Percentiles rank a stretch among this genome's conserved stretches.
These are phyloP conservation scores for Grus americana DNA, from an alignment of 2,113 vertebrate species.

Conservation along the genomic window DNA sequence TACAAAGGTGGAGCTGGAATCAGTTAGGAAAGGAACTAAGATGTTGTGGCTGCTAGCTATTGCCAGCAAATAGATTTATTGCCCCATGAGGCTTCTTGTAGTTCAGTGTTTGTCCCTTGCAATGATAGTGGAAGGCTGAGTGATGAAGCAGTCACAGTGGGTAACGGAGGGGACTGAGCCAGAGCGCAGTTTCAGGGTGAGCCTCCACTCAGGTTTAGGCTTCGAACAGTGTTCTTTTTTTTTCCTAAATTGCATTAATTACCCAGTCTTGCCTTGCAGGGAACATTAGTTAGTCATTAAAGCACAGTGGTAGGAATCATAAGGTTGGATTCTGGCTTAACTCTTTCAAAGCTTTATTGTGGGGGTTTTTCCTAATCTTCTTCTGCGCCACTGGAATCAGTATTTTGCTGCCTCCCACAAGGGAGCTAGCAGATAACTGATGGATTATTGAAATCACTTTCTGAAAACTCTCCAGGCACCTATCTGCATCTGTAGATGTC, in stretches of 20 bases:
- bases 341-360: not conserved
- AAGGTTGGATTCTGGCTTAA: constrained; percentile 14
- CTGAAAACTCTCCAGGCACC: constrained; percentile 11
- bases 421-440: not conserved
- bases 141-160: not conserved
- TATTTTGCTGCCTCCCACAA: not conserved
- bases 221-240: not conserved
- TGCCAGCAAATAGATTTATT: not conserved
- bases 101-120: not conserved
- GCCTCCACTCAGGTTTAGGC: no score
- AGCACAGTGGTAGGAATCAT: not conserved
- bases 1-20: not conserved
- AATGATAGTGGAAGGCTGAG: not conserved
- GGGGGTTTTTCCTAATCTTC: not conserved
- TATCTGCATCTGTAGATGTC: not conserved
- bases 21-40: not conserved
- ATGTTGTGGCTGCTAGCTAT: not conserved
- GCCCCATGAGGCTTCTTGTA: not conserved
- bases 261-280: not conserved
- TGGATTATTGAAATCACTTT: constrained; percentile 16
- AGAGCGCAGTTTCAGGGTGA: not conserved
- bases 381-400: not conserved
- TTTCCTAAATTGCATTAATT: not conserved
- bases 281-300: not conserved
- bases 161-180: not conserved